Conservation (phyloP, 2,888 invertebrate species). For the Apotomis betuletana region DNA sequence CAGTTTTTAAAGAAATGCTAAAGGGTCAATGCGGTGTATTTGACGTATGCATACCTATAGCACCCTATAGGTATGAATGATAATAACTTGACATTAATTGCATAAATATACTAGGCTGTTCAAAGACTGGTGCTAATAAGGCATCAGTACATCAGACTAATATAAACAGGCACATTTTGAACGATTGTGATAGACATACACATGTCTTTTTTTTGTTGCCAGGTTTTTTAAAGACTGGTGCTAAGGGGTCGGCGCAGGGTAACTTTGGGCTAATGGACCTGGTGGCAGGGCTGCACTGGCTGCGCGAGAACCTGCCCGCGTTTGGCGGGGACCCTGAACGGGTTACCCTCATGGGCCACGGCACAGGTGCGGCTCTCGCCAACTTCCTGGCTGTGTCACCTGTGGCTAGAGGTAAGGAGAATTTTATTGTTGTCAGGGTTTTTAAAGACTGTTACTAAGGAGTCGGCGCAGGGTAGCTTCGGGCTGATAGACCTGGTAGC, state of each 20-base stretch:
- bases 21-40: no score
- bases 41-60: no score
- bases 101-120: no score
- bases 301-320: constrained; percentile 95
- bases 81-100: no score
- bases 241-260: constrained; percentile 94
- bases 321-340: constrained; percentile 97
- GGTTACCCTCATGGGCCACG: constrained; percentile 97
- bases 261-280: constrained; percentile 96
- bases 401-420: constrained; percentile 91
- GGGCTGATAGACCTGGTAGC: constrained; percentile 96
- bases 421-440: constrained; percentile 86
- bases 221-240: constrained; percentile 96
- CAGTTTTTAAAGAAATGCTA: no score
- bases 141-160: no score
- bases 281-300: constrained; percentile 98
- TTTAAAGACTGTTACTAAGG: constrained; percentile 94
- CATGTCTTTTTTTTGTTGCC: constrained; percentile 54
- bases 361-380: constrained; percentile 97
- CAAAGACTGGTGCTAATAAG: no score
- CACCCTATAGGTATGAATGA: no score
- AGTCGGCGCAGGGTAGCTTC: constrained; percentile 95
- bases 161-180: no score
- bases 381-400: constrained; percentile 98
- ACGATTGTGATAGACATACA: background rate